phyloP scores from a whole-genome alignment of 2,888 invertebrate genomes.

The Cantharis nigra region DNA sequence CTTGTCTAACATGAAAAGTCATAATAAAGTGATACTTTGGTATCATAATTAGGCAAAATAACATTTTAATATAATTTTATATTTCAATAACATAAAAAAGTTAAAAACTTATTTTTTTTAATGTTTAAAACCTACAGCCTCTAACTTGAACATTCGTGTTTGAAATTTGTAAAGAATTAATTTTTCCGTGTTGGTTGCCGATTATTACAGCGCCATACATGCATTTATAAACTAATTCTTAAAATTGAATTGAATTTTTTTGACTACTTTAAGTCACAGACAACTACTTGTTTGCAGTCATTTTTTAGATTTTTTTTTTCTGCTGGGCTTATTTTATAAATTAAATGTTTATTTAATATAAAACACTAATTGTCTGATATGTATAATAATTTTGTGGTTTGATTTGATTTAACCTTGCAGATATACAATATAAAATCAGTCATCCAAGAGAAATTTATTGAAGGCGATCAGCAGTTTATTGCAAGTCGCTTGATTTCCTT shows the following conservation, averaged over 20 bases:
- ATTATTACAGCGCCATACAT: too few species aligned
- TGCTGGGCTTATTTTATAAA: not conserved
- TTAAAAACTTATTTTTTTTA: too few species aligned
- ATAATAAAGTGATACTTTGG: too few species aligned
- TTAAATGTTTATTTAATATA: not conserved
- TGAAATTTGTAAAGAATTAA: too few species aligned
- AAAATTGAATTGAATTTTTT: not conserved
- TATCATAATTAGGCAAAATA: too few species aligned
- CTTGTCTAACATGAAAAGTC: too few species aligned
- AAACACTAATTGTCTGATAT: not conserved
- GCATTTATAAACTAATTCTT: not conserved
- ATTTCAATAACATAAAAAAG: too few species aligned
- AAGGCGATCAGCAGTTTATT: not conserved
- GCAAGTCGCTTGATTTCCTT: not conserved
- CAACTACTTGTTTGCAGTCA: not conserved
- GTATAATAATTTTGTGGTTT: not conserved
- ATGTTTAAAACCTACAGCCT: too few species aligned
- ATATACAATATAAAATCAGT: not conserved
- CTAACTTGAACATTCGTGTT: too few species aligned
- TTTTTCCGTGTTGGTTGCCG: too few species aligned
- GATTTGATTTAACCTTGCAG: not conserved
- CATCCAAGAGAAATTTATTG: not conserved
- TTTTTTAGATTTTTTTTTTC: not conserved
- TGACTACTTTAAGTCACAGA: not conserved
- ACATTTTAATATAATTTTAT: too few species aligned